A percentile compares a stretch with the other conserved stretches of the same genome.
Conservation (phyloP, 1,140 invertebrate species). For the Meloidogyne exigua region DNA sequence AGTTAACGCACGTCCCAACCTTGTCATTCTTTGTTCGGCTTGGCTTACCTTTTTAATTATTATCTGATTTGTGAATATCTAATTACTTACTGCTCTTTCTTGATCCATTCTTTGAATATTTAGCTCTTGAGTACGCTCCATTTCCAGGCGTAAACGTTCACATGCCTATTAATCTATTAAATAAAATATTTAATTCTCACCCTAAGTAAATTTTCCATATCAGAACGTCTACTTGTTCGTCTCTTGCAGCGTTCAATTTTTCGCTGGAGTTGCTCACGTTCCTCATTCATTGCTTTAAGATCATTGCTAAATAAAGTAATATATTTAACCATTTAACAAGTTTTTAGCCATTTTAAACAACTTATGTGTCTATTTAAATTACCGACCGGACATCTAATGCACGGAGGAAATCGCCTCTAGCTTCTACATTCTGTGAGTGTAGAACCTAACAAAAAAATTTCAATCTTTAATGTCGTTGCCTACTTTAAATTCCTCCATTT, state of each 20-base stretch:
- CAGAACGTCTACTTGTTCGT: constrained; percentile 31
- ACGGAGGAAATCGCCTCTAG: constrained; percentile 35
- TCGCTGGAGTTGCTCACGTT: constrained; percentile 47
- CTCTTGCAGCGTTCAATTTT: constrained; percentile 47
- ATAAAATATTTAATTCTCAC: neutral
- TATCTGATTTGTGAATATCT: neutral
- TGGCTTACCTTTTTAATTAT: constrained; percentile 10
- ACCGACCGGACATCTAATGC: constrained; percentile 42
- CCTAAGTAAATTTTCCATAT: constrained; percentile 35
- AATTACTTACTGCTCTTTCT: constrained; percentile 42
- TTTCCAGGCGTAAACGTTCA: constrained; percentile 33
- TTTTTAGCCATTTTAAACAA: no score
- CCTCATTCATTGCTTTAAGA: constrained; percentile 52
- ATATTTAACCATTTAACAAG: no score
- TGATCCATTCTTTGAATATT: constrained; percentile 46
- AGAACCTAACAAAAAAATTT: constrained; percentile 24
- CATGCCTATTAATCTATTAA: constrained; percentile 19
- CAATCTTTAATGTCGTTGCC: neutral
- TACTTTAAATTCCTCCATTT: constrained; percentile 57
- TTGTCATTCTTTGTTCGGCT: constrained; percentile 39
- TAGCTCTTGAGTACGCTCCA: constrained; percentile 42
- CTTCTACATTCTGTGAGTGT: constrained; percentile 47
- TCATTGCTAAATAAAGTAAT: constrained; percentile 27
- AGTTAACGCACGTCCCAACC: constrained; percentile 32
- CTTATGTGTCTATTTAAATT: no score